phyloP scores from a whole-genome alignment of 2,113 vertebrate species.

The Psittacula cyanocephala region DNA sequence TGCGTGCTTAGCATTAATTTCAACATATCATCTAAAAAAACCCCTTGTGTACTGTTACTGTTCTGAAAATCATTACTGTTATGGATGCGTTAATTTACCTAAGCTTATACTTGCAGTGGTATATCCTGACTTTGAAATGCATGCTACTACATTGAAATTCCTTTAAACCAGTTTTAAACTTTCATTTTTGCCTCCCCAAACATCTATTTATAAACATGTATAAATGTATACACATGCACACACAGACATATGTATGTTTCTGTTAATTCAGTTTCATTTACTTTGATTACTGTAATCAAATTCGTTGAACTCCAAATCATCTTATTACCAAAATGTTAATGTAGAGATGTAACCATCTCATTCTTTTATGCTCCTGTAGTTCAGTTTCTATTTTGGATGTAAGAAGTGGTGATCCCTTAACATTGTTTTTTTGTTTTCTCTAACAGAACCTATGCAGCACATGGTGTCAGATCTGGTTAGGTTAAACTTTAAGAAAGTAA shows the following conservation, averaged over 20 bases:
- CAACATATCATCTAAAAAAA: not conserved
- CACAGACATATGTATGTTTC: not conserved
- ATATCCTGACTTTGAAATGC: not conserved
- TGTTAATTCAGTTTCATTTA: not conserved
- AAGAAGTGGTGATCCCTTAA: not conserved
- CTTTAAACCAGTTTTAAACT: not conserved
- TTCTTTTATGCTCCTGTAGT: not conserved
- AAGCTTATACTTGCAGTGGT: not conserved
- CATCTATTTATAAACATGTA: not conserved
- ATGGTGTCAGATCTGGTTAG: conserved; percentile 26
- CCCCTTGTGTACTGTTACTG: fast-evolving
- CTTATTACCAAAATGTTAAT: not conserved
- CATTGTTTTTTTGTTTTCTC: not conserved
- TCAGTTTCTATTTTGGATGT: not conserved
- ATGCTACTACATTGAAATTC: not conserved
- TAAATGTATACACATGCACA: too few species aligned
- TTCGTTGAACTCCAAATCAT: not conserved
- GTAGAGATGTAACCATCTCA: not conserved
- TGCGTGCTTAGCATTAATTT: not conserved
- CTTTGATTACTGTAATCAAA: not conserved
- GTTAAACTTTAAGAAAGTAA: conserved; percentile 13
- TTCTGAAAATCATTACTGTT: not conserved
- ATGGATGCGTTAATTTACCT: not conserved
- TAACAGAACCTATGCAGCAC: not conserved
- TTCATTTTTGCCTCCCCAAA: not conserved